Base-by-base conservation (phyloP, 2,888 invertebrate species). In the Tenodera sinensis region DNA sequence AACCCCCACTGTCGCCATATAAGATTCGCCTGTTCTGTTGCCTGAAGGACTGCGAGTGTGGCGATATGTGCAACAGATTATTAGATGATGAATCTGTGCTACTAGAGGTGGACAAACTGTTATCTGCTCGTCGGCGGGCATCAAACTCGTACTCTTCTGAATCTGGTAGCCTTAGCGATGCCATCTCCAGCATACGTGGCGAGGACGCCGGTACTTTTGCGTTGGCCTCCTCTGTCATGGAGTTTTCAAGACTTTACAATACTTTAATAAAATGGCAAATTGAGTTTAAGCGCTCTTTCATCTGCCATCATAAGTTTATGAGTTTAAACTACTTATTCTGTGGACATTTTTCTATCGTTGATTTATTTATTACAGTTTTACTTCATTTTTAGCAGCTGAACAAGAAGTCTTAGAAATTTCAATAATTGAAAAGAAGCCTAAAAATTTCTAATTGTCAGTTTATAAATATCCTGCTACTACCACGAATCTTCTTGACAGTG, bases 91-190 rank as follows among this genome's bases (percentile, higher is more conserved):
- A 47, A 87, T 88, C 88, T 25, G 89, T 89, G 28, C 89, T 88
- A 42, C 88, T 87, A 6, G 90, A 81, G 28, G 90, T 90, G 83
- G 83, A 87, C 54, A 83, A 54, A 25, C 88, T 85, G 15, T 88
- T 83, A 25, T 90, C 90, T 20, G 82, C 42, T 34, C 91, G 90
- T 27, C 93, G 92, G 84, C 93, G 92, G 86, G 93, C 91, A 90
- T 93, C 93, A 90, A 93, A 92, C 91, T 93, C 93, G 91, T 93
- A 93, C 91, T 94, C 94, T 90, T 93, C 94, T 88, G 93, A 93
- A 91, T 94, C 94, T 86, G 94, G 94, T 89, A 94, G 91, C 90
- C 94, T 92, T 87, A 94, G 92, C 34, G 94, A 93, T 90, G 93
- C 94, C 93, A 94, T 93, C 91, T 93, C 93, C 92, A 93, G 91